Conservation (phyloP, 1,140 invertebrate genomes). For the Eupeodes corollae region DNA sequence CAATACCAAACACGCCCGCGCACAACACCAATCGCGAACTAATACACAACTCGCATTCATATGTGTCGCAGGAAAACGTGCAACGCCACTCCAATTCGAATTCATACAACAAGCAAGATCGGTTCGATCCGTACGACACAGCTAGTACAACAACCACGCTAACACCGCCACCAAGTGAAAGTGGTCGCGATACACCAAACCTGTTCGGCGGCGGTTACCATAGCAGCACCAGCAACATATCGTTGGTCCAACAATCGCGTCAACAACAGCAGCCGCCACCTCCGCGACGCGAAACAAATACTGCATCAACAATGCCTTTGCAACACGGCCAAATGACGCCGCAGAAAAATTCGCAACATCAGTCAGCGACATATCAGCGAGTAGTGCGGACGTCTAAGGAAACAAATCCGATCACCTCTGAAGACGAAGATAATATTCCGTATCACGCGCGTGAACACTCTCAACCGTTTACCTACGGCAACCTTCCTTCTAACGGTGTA, state of each 20-base stretch:
- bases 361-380: conserved; percentile 2
- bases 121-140: conserved; percentile 5
- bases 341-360: conserved; percentile 4
- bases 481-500: too few species aligned
- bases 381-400: not conserved
- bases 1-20: not conserved
- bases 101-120: not conserved
- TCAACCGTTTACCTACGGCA: conserved; percentile 66
- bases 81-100: not conserved
- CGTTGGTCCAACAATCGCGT: too few species aligned
- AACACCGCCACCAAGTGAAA: conserved; percentile 7
- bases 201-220: not conserved
- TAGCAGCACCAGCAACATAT: not conserved
- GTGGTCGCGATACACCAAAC: conserved; percentile 6
- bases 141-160: conserved; percentile 7
- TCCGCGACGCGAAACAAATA: not conserved
- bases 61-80: not conserved
- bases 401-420: not conserved
- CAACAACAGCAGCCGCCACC: not conserved
- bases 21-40: not conserved
- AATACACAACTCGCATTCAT: not conserved
- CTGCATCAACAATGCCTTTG: not conserved
- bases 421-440: conserved; percentile 40
- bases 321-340: not conserved
- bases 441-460: conserved; percentile 69